Evolutionary conservation across 2,113 vertebrate species (phyloP).

Genomic region (Larimichthys crocea): DNA sequence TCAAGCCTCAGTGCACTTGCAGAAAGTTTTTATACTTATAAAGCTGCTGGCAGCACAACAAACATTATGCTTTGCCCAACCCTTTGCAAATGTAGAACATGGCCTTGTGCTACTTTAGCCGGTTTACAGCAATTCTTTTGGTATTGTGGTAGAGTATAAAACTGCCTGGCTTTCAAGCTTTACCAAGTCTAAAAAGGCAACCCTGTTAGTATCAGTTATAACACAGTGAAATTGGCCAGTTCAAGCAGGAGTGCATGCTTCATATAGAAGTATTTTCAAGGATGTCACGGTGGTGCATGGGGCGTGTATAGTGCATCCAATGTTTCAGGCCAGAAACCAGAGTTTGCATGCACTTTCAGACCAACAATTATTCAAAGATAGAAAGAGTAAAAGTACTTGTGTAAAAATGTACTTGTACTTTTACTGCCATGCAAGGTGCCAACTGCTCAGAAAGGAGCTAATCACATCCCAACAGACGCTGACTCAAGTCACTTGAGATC

Average conservation of each 20-base stretch:
- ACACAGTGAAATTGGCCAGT: not conserved
- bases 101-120: not conserved
- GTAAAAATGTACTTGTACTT: too few relatives aligned
- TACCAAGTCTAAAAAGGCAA: not conserved
- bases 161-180: not conserved
- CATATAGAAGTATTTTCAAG: too few relatives aligned
- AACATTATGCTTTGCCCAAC: conserved; percentile 11
- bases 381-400: too few relatives aligned
- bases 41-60: conserved; percentile 17
- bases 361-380: not conserved
- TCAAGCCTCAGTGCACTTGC: conserved; percentile 1
- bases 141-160: not conserved
- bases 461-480: too few relatives aligned
- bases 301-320: not conserved
- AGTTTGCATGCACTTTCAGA: not conserved
- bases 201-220: not conserved
- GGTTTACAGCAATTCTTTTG: conserved; percentile 25
- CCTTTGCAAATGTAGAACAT: not conserved
- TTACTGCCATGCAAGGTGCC: too few relatives aligned
- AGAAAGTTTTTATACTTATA: conserved; percentile 36
- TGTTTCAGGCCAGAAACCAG: not conserved
- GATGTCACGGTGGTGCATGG: not conserved
- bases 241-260: not conserved
- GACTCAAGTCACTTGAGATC: too few relatives aligned
- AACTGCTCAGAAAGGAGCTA: too few relatives aligned